Percentiles rank a stretch among this genome's conserved stretches.
Evolutionary conservation across 2,797 vertebrate genomes (phyloP).

Genomic region (Sparidentex hasta): DNA sequence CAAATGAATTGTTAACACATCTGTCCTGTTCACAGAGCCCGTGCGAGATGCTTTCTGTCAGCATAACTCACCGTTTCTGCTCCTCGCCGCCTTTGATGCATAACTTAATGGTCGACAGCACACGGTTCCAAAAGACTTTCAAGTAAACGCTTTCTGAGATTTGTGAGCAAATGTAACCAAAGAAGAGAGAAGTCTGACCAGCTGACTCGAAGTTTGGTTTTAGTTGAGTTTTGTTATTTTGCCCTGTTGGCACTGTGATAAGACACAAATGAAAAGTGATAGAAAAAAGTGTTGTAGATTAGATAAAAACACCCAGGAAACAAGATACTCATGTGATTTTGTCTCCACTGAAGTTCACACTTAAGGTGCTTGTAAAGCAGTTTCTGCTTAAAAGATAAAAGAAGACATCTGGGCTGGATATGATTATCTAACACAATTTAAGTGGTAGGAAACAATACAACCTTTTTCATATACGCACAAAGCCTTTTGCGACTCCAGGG

Average conservation of each 20-base stretch:
- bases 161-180: slow-evolving; percentile 18
- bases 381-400: slow-evolving; percentile 20
- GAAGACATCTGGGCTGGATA: slow-evolving; percentile 27
- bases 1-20: slow-evolving; percentile 67
- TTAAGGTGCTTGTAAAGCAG: slow-evolving; percentile 26
- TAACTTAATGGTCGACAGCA: slow-evolving; percentile 54
- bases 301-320: slow-evolving; percentile 32
- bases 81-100: slow-evolving; percentile 58
- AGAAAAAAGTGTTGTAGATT: slow-evolving; percentile 27
- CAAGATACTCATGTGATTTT: slow-evolving; percentile 29
- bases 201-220: slow-evolving; percentile 26
- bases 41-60: slow-evolving; percentile 65
- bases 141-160: slow-evolving; percentile 16
- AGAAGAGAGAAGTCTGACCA: slow-evolving; percentile 41
- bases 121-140: slow-evolving; percentile 48
- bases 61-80: slow-evolving; percentile 50
- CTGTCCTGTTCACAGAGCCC: slow-evolving; percentile 51
- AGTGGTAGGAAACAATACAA: slow-evolving; percentile 4
- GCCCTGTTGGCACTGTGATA: not conserved
- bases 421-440: slow-evolving; percentile 14
- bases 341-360: slow-evolving; percentile 54
- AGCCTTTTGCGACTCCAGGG: too few species aligned
- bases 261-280: not conserved
- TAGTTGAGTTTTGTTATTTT: slow-evolving; percentile 15
- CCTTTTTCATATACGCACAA: too few species aligned